Evolutionary conservation across 2,888 invertebrate species (phyloP).

Genomic region (Druceiella hillmani): DNA sequence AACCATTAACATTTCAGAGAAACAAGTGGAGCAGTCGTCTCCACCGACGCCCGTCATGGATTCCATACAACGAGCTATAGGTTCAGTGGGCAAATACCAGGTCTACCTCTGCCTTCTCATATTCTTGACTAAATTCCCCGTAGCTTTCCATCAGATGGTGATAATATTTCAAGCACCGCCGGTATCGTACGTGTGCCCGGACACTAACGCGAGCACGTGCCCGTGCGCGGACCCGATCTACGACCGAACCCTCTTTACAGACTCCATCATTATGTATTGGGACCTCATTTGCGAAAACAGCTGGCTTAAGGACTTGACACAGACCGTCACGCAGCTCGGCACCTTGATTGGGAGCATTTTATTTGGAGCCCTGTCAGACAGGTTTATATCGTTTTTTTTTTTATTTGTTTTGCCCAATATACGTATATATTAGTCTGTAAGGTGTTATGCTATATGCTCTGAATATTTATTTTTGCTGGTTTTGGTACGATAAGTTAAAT

Average conservation of each 20-base stretch:
- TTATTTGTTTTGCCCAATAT: too few species aligned
- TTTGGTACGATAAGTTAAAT: too few species aligned
- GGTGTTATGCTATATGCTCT: too few species aligned
- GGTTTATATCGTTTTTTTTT: too few species aligned
- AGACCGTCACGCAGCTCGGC: slow-evolving; percentile 71
- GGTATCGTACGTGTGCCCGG: slow-evolving; percentile 32
- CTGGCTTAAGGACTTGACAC: slow-evolving; percentile 62
- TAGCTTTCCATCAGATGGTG: slow-evolving; percentile 49
- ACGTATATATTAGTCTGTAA: too few species aligned
- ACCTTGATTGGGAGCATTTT: slow-evolving; percentile 66
- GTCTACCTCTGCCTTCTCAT: slow-evolving; percentile 38
- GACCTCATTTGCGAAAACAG: slow-evolving; percentile 62
- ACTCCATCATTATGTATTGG: slow-evolving; percentile 72
- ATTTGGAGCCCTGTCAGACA: slow-evolving; percentile 71
- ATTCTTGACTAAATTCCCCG: slow-evolving; percentile 42
- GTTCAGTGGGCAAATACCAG: slow-evolving; percentile 51
- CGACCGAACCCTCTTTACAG: slow-evolving; percentile 59
- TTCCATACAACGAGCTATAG: slow-evolving; percentile 39
- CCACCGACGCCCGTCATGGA: slow-evolving; percentile 31
- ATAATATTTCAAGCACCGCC: slow-evolving; percentile 48
- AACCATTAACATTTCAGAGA: too few species aligned
- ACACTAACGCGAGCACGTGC: slow-evolving; percentile 36
- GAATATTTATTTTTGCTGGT: too few species aligned
- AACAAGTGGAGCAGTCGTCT: too few species aligned
- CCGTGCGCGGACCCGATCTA: slow-evolving; percentile 55